phyloP scores from a whole-genome alignment of 2,797 vertebrate genomes.

The Perdix hodgsoniae region DNA sequence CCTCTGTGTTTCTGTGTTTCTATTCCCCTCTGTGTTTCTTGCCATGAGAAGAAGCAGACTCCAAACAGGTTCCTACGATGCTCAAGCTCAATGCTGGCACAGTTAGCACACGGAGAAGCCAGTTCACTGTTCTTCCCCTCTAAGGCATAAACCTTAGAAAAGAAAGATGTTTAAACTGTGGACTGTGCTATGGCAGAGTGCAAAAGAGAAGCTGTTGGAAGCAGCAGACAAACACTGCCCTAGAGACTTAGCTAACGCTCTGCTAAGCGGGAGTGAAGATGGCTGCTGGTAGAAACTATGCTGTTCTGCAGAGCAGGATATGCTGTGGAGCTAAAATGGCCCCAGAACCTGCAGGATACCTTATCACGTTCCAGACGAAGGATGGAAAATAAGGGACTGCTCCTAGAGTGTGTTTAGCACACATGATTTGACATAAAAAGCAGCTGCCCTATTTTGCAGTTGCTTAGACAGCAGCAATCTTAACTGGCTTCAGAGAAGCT shows the following conservation, averaged over 20 bases:
- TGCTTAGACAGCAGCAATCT: neutral
- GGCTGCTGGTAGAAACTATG: neutral
- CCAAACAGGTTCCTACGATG: neutral
- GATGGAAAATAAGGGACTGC: neutral
- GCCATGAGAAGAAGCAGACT: accelerated
- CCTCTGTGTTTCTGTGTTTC: no score
- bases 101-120: neutral
- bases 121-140: neutral
- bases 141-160: neutral
- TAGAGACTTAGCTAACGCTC: neutral
- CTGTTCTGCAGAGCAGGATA: neutral
- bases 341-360: neutral
- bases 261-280: neutral
- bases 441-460: neutral
- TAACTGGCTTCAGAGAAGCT: neutral
- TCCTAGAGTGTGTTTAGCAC: neutral
- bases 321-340: neutral
- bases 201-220: neutral
- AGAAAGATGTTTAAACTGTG: neutral
- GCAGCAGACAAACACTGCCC: neutral
- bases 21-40: accelerated
- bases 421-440: neutral
- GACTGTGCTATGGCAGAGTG: neutral
- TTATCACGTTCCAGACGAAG: neutral
- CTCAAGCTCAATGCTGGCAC: neutral